Base-by-base conservation (phyloP, 2,888 invertebrate species). In the Parnassius mnemosyne region DNA sequence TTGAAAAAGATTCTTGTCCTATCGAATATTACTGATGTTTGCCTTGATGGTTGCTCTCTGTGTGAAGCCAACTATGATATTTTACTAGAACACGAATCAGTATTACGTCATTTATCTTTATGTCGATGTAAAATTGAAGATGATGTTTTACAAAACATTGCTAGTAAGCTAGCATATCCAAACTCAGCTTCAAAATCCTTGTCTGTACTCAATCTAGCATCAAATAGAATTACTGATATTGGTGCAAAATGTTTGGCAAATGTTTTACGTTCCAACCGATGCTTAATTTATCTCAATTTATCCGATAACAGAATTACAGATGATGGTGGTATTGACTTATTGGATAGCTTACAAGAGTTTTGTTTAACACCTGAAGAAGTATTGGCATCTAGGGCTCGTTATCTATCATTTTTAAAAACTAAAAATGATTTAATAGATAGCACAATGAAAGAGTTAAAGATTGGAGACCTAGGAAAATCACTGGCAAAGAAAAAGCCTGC, bases 141-240 rank as follows among this genome's bases (percentile, higher is more conserved):
- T 59, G 44, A 41, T 2, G 68, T 70, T 0, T 10, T 85, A 0
- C 69, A 77, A 65, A 74, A 64, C 3, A 77, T 89, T 5, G 71
- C 79, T 3, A 65, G 65, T 0, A 74, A 69, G 43, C 54, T 88
- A 0, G 20, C 12, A 0, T 65, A 70, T 53, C 76, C 79, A 1
- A 55, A 63, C 3, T 76, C 80, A 7, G 77, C 81, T 1, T 81
- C 85, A 0, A 76, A 73, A 60, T 71, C 71, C 2, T 65, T 89
- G 51, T 60, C 64, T 0, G 63, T 75, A n/a, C 66, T 88, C 0
- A 87, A 84, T 66, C 63, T 89, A 43, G 70, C 85, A 2, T 73
- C 81, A 0, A 88, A 89, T 59, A 73, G 55, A 56, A 83, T 89
- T 10, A 81, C 85, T 1, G 80, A 87, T 67, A 11, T 64, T 0